Evolutionary conservation across 1,140 invertebrate genomes (phyloP).

Genomic region (Luehdorfia chinensis): DNA sequence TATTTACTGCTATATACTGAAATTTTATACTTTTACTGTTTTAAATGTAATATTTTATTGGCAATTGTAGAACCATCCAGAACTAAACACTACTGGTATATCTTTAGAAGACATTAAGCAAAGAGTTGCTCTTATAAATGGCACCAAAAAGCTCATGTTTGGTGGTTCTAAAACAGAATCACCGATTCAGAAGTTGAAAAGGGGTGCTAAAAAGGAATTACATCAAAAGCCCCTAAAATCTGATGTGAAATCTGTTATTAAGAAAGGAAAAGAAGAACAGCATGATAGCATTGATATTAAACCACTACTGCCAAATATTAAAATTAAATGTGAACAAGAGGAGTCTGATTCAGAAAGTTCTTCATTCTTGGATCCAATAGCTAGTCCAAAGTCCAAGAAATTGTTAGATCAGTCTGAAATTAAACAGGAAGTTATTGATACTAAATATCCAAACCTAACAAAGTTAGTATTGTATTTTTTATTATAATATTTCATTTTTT

Average conservation of each 20-base stretch:
- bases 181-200: constrained; percentile 48
- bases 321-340: constrained; percentile 65
- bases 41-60: constrained; percentile 1
- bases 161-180: constrained; percentile 54
- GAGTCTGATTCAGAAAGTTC: constrained; percentile 64
- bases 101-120: constrained; percentile 69
- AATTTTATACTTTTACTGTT: background rate
- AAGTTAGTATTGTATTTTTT: constrained; percentile 32
- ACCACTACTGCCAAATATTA: constrained; percentile 59
- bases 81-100: constrained; percentile 64
- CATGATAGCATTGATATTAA: constrained; percentile 49
- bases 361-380: constrained; percentile 49
- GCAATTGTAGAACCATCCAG: constrained; percentile 65
- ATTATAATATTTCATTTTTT: constrained; percentile 4
- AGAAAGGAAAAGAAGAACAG: constrained; percentile 48
- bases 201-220: constrained; percentile 49
- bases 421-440: constrained; percentile 52
- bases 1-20: background rate
- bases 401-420: constrained; percentile 47
- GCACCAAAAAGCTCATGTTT: constrained; percentile 67
- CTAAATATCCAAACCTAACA: constrained; percentile 38
- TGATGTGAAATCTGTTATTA: constrained; percentile 36
- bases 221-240: constrained; percentile 33
- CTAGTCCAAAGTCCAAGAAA: constrained; percentile 52
- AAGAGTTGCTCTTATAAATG: constrained; percentile 62